Evolutionary conservation across 2,888 invertebrate species (phyloP).

Genomic region (Panzeria rudis): DNA sequence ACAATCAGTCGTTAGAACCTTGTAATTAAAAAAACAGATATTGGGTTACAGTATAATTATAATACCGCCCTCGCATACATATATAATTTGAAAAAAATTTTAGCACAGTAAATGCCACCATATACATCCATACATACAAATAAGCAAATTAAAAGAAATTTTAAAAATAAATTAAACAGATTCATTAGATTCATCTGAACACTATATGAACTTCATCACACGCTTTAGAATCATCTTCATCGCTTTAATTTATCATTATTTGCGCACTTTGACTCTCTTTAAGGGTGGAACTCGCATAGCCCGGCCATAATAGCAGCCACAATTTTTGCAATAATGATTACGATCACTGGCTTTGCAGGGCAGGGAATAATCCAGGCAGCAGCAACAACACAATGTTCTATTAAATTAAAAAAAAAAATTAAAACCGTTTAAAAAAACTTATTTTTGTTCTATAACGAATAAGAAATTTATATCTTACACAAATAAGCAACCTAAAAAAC

Average conservation of each 20-base stretch:
- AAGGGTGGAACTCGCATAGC: conserved; percentile 78
- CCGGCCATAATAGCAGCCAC: conserved; percentile 82
- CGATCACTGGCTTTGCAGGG: conserved; percentile 81
- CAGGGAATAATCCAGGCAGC: conserved; percentile 78
- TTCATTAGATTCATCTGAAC: not conserved
- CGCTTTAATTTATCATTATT: not conserved
- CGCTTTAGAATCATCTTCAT: not conserved
- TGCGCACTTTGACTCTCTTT: conserved; percentile 56
- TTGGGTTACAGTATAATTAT: conserved; percentile 2
- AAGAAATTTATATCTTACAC: conserved; percentile 76
- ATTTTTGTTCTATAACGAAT: not conserved
- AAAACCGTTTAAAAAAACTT: too few species aligned
- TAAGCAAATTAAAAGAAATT: conserved; percentile 15
- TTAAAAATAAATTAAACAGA: conserved; percentile 3
- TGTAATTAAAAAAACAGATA: too few species aligned
- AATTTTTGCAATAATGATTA: conserved; percentile 82
- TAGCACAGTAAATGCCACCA: conserved; percentile 41
- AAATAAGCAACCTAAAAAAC: conserved; percentile 80
- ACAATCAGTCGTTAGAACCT: too few species aligned
- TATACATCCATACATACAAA: not conserved
- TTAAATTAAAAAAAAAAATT: too few species aligned
- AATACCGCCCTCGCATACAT: not conserved
- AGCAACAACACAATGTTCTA: conserved; percentile 72
- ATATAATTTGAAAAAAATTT: not conserved
- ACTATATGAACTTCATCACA: conserved; percentile 14